A percentile compares a stretch with the other conserved stretches of the same genome.
phyloP scores from a whole-genome alignment of 1,140 invertebrate genomes.

The Palaemon carinicauda region DNA sequence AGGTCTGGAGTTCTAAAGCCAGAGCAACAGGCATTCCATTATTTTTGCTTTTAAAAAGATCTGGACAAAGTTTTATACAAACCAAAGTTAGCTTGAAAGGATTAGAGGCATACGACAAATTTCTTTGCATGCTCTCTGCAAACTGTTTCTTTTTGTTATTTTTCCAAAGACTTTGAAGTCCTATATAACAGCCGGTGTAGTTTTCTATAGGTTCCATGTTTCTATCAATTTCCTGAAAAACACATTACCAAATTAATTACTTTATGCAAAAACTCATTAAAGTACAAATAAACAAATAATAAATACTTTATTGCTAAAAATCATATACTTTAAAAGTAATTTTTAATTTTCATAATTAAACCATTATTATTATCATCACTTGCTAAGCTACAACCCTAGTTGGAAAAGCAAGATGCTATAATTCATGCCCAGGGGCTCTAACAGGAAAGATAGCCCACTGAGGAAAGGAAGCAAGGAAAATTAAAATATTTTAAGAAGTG shows the following conservation, averaged over 20 bases:
- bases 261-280: neutral
- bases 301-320: too few species aligned
- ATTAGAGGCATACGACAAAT: neutral
- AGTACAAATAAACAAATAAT: too few species aligned
- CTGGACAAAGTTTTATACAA: conserved; percentile 20
- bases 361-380: too few species aligned
- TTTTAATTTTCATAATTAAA: too few species aligned
- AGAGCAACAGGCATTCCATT: conserved; percentile 25
- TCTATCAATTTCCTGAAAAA: conserved; percentile 17
- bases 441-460: too few species aligned
- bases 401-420: too few species aligned
- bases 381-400: too few species aligned
- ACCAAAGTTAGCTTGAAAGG: conserved; percentile 17
- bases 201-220: neutral
- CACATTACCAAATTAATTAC: neutral
- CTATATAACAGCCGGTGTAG: conserved; percentile 14
- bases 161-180: neutral
- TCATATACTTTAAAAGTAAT: too few species aligned
- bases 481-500: too few species aligned
- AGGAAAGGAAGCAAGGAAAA: too few species aligned
- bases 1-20: conserved; percentile 18
- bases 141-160: conserved; percentile 25
- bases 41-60: conserved; percentile 17
- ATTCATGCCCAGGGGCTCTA: too few species aligned
- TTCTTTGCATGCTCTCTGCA: neutral